phyloP scores from a whole-genome alignment of 1,140 invertebrate species.

The Polypedilum pembai region DNA sequence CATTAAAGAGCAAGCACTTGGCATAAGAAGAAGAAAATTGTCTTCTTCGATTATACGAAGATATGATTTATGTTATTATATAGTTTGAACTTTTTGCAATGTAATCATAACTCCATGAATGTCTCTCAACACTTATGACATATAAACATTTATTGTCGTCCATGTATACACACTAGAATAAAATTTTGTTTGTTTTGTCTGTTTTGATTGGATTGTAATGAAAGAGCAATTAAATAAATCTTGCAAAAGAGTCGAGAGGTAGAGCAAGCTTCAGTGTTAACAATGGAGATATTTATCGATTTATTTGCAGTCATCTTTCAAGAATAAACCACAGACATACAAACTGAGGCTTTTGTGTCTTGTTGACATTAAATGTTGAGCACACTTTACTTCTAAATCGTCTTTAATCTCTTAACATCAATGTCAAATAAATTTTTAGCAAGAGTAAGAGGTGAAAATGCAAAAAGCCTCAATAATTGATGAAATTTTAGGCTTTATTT shows the following conservation, averaged over 20 bases:
- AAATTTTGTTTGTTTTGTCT: too few species aligned
- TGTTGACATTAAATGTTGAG: constrained; percentile 9
- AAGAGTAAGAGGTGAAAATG: neutral
- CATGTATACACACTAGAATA: too few species aligned
- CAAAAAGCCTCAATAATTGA: neutral
- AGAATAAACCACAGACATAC: too few species aligned
- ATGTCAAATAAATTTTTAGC: too few species aligned
- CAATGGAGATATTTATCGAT: too few species aligned
- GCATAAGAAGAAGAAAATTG: neutral
- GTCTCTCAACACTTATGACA: neutral
- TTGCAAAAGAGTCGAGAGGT: too few species aligned
- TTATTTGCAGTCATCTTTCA: too few species aligned
- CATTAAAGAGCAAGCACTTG: neutral
- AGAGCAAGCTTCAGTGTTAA: too few species aligned
- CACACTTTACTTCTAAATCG: too few species aligned
- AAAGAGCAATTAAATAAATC: too few species aligned
- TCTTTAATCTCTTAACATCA: too few species aligned
- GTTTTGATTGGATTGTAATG: too few species aligned
- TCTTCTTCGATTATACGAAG: neutral
- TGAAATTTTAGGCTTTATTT: neutral
- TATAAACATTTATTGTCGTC: neutral
- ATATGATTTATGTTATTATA: neutral
- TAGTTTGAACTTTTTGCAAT: neutral
- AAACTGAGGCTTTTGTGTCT: neutral
- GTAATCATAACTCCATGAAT: neutral